Conservation (phyloP, 2,888 invertebrate genomes). For the Aphidius colemani region DNA sequence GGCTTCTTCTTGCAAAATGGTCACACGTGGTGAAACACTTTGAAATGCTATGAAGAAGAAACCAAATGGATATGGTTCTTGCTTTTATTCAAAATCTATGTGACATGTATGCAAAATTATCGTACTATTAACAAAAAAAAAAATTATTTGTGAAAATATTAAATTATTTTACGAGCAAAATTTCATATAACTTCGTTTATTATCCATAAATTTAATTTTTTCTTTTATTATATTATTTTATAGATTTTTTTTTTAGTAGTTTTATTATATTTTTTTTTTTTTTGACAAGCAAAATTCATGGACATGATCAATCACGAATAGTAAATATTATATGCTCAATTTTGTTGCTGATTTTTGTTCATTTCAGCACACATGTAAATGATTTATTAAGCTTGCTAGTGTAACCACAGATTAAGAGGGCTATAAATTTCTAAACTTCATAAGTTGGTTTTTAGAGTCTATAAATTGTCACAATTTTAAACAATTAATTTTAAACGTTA, state of each 20-base stretch:
- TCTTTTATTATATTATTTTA: not conserved
- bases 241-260: no score
- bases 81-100: no score
- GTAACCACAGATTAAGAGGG: conserved; percentile 46
- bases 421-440: conserved; percentile 43
- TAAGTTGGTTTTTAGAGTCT: conserved; percentile 36
- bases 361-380: conserved; percentile 34
- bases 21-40: conserved; percentile 27
- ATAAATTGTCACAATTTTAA: conserved; percentile 30
- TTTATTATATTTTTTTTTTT: not conserved
- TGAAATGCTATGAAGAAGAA: conserved; percentile 22
- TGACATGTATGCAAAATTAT: no score
- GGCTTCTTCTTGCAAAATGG: conserved; percentile 32
- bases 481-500: conserved; percentile 5
- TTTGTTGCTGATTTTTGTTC: conserved; percentile 16
- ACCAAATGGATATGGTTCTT: conserved; percentile 24
- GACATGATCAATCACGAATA: conserved; percentile 30
- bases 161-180: not conserved
- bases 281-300: no score
- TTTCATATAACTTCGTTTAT: not conserved
- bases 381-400: conserved; percentile 36
- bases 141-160: no score
- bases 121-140: no score
- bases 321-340: conserved; percentile 25
- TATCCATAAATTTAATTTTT: no score